Evolutionary conservation across 2,113 vertebrate genomes (phyloP), one percentile per base, ranked within the genome.

Genomic region (Andinoacara biseriatus): DNA sequence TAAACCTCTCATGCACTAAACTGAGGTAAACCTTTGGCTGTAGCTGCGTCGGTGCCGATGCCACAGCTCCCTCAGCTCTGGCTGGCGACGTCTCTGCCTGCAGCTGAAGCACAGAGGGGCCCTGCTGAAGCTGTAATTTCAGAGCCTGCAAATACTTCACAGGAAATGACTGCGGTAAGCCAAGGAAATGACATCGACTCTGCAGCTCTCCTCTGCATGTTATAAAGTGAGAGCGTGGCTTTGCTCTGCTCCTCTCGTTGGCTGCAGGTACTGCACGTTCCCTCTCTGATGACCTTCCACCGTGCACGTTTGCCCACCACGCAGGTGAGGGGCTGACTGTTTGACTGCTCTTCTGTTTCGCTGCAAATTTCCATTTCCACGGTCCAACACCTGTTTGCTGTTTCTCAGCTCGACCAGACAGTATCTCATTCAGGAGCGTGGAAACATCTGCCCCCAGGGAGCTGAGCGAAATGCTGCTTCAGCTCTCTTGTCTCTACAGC

Each of bases 101-200:
- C 92, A 94, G 86, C 89, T 86, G 86, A 61, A 76, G 40, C 65
- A 56, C 46, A 79, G 31, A 82, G 56, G 61, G 57, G 79, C 57
- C 78, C 35, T 22, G 62, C 75, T 67, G 15, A 91, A 84, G 83
- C 92, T 94, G 92, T 93, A 91, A 94, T 93, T 95, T 91, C 86
- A 91, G 88, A 89, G 87, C 63, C 94, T 94, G 77, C 84, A 93
- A 90, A 94, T 93, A 92, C 93, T 92, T 93, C 14, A 89, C 92
- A 95, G 94, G 95, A 95, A 95, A 95, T 94, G 89, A 86, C 85
- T 96, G 94, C 90, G 95, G 95, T 93, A 80, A 94, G 76, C 91
- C 93, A 83, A 88, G 91, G 93, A 95, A 94, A 92, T 94, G 38
- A 91, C 92, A 92, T 89, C 20, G 81, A 76, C 75, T 90, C 81